These are phyloP conservation scores for Pollenia angustigena DNA, from an alignment of 2,888 invertebrate genomes.

Conservation along the genomic window DNA sequence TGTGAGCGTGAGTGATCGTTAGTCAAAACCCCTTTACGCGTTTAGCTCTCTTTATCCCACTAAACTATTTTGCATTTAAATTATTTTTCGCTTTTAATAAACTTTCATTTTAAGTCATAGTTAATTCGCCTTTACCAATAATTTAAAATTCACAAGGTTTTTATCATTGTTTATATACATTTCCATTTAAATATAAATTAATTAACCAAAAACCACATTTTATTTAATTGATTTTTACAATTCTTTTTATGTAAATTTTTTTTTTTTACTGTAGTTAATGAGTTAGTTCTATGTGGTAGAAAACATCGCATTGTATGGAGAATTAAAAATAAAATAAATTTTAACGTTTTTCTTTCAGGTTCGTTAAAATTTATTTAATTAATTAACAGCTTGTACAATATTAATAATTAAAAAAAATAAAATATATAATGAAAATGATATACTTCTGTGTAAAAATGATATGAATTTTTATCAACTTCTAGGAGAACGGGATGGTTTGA, in stretches of 20 bases:
- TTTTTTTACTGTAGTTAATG: slow-evolving; percentile 8
- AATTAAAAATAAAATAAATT: not conserved
- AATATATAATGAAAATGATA: slow-evolving; percentile 52
- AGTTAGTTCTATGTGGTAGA: slow-evolving; percentile 12
- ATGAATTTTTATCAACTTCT: too few relatives aligned
- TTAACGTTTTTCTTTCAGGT: not conserved
- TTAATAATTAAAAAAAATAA: slow-evolving; percentile 44
- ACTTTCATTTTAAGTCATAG: not conserved
- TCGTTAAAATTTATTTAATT: slow-evolving; percentile 52
- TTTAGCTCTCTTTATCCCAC: too few relatives aligned
- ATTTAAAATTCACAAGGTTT: slow-evolving; percentile 26
- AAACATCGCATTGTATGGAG: not conserved
- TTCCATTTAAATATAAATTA: slow-evolving; percentile 69
- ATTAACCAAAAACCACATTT: slow-evolving; percentile 71
- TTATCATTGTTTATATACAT: slow-evolving; percentile 17
- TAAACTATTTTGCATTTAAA: not conserved
- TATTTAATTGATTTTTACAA: slow-evolving; percentile 69
- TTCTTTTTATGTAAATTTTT: slow-evolving; percentile 49
- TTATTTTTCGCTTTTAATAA: not conserved
- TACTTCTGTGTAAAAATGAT: not conserved
- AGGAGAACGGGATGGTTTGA: too few relatives aligned
- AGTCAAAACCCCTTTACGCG: too few relatives aligned
- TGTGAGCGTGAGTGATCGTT: too few relatives aligned
- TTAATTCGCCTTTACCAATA: not conserved
- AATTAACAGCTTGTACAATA: slow-evolving; percentile 47